Conservation (phyloP, 2,113 vertebrate species). For the Diphyllodes magnificus region DNA sequence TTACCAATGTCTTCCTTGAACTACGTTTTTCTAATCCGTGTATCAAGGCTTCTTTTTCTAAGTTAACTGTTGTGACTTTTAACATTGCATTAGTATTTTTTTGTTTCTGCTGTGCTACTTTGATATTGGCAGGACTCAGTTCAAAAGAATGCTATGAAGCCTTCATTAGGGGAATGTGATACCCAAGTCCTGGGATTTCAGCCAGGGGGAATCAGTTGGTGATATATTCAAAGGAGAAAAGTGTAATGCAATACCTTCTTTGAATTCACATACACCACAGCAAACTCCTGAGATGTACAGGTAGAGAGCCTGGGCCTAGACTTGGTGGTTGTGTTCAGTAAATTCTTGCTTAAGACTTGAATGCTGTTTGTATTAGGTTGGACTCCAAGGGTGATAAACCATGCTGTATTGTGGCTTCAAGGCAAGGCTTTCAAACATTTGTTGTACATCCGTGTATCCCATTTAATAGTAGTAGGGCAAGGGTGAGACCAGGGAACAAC, state of each 20-base stretch:
- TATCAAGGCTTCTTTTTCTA: constrained; percentile 14
- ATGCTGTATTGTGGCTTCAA: neutral
- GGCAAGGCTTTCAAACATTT: neutral
- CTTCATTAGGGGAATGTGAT: constrained; percentile 54
- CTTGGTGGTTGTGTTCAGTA: neutral
- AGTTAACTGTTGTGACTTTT: constrained; percentile 20
- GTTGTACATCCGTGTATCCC: neutral
- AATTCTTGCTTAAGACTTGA: neutral
- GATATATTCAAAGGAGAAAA: constrained; percentile 30
- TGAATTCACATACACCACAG: neutral
- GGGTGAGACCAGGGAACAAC: neutral
- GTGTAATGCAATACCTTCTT: neutral
- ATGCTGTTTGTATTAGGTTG: neutral
- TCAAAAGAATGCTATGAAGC: constrained; percentile 39
- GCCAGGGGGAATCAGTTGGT: constrained; percentile 24
- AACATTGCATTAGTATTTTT: constrained; percentile 26
- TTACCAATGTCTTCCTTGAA: constrained; percentile 1
- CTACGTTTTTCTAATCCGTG: constrained; percentile 21
- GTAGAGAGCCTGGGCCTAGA: neutral
- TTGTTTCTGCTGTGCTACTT: constrained; percentile 55
- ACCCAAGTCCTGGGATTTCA: constrained; percentile 43
- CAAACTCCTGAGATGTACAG: neutral
- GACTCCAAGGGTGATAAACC: neutral
- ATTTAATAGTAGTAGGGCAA: neutral
- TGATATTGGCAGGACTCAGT: constrained; percentile 54